Percentiles rank a stretch among this genome's conserved stretches.
Conservation (phyloP, 1,140 invertebrate species). For the Heliothis virescens region DNA sequence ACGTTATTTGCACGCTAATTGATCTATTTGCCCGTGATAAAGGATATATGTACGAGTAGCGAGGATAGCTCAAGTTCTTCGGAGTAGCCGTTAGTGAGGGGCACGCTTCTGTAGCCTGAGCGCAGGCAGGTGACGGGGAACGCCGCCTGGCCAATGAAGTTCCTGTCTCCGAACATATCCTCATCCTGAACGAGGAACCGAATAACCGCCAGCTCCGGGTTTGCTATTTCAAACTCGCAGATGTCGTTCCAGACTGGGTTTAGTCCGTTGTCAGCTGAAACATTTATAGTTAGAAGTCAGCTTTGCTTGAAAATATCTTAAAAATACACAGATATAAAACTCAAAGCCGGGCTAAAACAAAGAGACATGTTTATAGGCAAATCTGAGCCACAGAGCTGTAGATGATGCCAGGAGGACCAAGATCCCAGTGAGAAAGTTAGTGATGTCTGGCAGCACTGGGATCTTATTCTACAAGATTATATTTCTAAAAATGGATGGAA, state of each 20-base stretch:
- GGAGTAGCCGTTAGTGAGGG: constrained; percentile 95
- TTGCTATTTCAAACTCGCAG: constrained; percentile 95
- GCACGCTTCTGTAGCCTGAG: constrained; percentile 96
- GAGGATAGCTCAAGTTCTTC: constrained; percentile 98
- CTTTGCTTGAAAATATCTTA: too few species aligned
- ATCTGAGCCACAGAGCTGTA: too few species aligned
- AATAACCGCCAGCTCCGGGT: constrained; percentile 96
- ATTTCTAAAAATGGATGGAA: too few species aligned
- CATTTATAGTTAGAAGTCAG: neutral
- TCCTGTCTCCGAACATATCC: constrained; percentile 99
- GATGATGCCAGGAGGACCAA: too few species aligned
- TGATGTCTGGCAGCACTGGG: too few species aligned
- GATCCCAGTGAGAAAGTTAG: too few species aligned
- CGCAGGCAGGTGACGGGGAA: constrained; percentile 93
- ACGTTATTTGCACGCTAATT: neutral
- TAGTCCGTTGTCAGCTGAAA: constrained; percentile 96
- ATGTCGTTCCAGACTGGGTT: constrained; percentile 98
- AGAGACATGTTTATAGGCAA: too few species aligned
- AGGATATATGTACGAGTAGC: constrained; percentile 92
- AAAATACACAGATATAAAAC: too few species aligned
- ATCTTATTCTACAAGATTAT: too few species aligned
- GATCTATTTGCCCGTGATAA: constrained; percentile 50
- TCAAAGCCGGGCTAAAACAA: too few species aligned
- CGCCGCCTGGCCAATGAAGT: constrained; percentile 98
- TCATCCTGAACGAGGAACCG: constrained; percentile 98